These are phyloP conservation scores for Lordiphosa mommai DNA, from an alignment of 1,140 invertebrate genomes.

Conservation along the genomic window DNA sequence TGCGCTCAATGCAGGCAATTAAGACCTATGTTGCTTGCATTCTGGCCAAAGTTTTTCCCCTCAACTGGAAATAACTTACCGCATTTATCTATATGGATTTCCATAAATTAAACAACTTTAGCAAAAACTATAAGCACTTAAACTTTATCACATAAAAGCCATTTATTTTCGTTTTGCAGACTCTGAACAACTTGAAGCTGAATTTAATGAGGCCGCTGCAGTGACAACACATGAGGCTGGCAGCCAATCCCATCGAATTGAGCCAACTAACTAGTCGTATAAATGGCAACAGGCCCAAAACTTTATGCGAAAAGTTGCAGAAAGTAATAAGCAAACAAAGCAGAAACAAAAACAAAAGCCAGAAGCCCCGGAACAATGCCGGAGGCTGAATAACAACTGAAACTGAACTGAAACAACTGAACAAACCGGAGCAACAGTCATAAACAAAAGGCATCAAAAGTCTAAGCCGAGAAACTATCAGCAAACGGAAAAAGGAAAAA, in stretches of 20 bases:
- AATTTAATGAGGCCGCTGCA: conserved; percentile 62
- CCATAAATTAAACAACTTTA: conserved; percentile 19
- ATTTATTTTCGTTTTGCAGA: conserved; percentile 53
- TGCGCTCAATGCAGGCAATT: too few species aligned
- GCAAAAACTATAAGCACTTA: background rate
- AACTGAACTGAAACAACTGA: conserved; percentile 41
- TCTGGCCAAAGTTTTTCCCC: background rate
- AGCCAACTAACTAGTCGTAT: conserved; percentile 36
- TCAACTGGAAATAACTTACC: background rate
- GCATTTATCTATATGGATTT: conserved; percentile 15
- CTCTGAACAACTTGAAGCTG: conserved; percentile 34
- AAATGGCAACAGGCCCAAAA: conserved; percentile 58
- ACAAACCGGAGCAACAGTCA: conserved; percentile 33
- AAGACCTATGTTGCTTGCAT: background rate
- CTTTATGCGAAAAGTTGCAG: conserved; percentile 67
- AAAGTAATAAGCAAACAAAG: conserved; percentile 62
- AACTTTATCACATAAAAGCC: conserved; percentile 42
- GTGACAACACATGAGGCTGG: conserved; percentile 54
- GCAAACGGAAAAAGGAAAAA: conserved; percentile 33
- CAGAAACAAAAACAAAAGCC: conserved; percentile 10
- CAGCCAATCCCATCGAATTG: conserved; percentile 26
- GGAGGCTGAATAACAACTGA: conserved; percentile 12
- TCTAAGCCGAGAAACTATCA: conserved; percentile 33
- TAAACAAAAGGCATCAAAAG: conserved; percentile 46
- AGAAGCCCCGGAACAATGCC: conserved; percentile 5